A percentile compares a stretch with the other conserved stretches of the same genome.
These are phyloP conservation scores for Xestoiulus laeticollis DNA, from an alignment of 2,888 invertebrate species.

Conservation along the genomic window DNA sequence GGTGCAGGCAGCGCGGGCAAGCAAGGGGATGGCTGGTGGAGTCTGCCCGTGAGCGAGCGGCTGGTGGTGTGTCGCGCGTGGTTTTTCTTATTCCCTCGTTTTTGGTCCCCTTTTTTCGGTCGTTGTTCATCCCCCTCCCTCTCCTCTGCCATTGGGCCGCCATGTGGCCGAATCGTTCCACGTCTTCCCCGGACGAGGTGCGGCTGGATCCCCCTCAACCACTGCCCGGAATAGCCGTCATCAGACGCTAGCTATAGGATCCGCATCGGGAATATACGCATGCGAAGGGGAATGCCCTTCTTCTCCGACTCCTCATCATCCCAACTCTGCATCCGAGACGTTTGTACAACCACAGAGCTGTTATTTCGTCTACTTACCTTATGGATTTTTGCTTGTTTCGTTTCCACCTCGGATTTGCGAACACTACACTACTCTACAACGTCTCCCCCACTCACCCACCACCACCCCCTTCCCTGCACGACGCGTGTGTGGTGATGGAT, in stretches of 20 bases:
- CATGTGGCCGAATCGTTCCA: background rate
- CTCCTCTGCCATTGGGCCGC: background rate
- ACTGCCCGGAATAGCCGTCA: background rate
- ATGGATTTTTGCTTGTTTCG: background rate
- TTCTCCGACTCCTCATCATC: background rate
- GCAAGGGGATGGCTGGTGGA: background rate
- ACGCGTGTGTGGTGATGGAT: background rate
- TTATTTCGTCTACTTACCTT: background rate
- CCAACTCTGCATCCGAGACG: background rate
- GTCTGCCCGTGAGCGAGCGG: slow-evolving; percentile 25
- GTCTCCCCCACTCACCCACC: no score
- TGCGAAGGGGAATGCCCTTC: slow-evolving; percentile 6
- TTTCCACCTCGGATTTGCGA: background rate
- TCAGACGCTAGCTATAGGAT: background rate
- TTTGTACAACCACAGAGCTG: background rate
- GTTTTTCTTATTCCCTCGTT: background rate
- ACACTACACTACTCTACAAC: background rate
- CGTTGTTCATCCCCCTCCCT: background rate
- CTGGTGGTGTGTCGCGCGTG: slow-evolving; percentile 16
- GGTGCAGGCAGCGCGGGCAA: background rate
- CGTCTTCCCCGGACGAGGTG: background rate
- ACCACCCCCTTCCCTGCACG: background rate
- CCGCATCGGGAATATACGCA: background rate
- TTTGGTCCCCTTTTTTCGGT: background rate
- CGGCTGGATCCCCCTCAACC: background rate